These are phyloP conservation scores for Drosophila melanocephala DNA, from an alignment of 2,888 invertebrate genomes.

Conservation along the genomic window DNA sequence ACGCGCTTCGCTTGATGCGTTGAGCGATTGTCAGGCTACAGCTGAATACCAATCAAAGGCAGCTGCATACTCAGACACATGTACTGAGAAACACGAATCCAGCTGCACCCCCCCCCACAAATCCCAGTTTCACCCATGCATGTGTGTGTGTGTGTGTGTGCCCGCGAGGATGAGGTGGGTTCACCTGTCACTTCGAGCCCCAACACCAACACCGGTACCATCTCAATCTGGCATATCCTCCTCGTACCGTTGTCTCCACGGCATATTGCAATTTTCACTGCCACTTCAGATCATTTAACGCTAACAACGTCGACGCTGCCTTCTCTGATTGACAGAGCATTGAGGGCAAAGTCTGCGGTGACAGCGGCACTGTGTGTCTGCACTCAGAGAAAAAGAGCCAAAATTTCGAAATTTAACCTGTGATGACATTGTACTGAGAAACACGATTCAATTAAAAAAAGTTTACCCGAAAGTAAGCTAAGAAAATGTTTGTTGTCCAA, in stretches of 20 bases:
- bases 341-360: conserved; percentile 25
- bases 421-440: neutral
- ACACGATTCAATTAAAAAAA: neutral
- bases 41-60: conserved; percentile 45
- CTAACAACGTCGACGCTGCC: conserved; percentile 33
- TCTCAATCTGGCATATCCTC: neutral
- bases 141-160: neutral
- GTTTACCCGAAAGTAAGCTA: neutral
- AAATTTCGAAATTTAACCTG: neutral
- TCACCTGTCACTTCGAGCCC: neutral
- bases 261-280: conserved; percentile 55
- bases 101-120: too few species aligned
- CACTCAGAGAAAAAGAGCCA: neutral
- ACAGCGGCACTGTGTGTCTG: conserved; percentile 4
- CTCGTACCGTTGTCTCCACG: neutral
- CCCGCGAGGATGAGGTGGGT: neutral
- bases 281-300: conserved; percentile 64
- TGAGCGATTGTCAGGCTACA: conserved; percentile 44
- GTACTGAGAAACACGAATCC: neutral
- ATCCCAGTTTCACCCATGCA: neutral
- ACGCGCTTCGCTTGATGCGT: conserved; percentile 9
- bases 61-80: conserved; percentile 18
- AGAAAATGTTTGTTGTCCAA: neutral
- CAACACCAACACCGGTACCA: neutral
- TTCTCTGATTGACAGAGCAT: conserved; percentile 53